Evolutionary conservation across 1,140 invertebrate genomes (phyloP).

Genomic region (Ceratoteleas bidentatus): DNA sequence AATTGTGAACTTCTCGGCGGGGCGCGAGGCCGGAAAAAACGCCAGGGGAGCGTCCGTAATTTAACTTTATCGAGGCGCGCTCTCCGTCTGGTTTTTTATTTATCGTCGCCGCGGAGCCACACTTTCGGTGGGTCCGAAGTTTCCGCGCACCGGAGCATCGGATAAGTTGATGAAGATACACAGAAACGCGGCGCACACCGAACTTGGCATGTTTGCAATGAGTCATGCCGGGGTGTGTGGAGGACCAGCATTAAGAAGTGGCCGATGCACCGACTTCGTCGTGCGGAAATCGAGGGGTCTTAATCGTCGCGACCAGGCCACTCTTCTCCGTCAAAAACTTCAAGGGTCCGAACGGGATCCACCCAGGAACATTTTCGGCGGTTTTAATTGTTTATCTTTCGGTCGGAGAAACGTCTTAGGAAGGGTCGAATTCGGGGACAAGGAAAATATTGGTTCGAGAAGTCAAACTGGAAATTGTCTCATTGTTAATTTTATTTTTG

Average conservation of each 20-base stretch:
- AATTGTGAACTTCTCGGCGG: conserved; percentile 68
- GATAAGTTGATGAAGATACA: conserved; percentile 65
- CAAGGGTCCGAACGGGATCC: no score
- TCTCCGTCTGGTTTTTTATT: conserved; percentile 56
- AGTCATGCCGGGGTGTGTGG: conserved; percentile 51
- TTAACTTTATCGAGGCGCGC: conserved; percentile 69
- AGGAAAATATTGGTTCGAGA: no score
- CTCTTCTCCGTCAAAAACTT: no score
- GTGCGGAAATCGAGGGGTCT: conserved; percentile 40
- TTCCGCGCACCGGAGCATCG: conserved; percentile 60
- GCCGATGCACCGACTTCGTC: conserved; percentile 20
- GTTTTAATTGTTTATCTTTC: no score
- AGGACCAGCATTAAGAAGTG: conserved; percentile 48
- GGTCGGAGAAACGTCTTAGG: no score
- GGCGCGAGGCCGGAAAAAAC: conserved; percentile 35
- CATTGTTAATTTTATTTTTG: no score
- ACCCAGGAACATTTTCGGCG: no score
- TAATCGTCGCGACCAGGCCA: conserved; percentile 38
- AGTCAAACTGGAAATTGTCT: no score
- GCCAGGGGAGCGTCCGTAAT: conserved; percentile 60
- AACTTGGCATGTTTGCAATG: conserved; percentile 57
- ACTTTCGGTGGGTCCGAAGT: conserved; percentile 50
- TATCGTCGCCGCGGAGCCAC: conserved; percentile 52
- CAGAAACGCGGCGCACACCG: conserved; percentile 35
- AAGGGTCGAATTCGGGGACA: no score